Percentiles rank a stretch among this genome's conserved stretches.
Evolutionary conservation across 2,888 invertebrate species (phyloP).

Genomic region (Andricus quercusramuli): DNA sequence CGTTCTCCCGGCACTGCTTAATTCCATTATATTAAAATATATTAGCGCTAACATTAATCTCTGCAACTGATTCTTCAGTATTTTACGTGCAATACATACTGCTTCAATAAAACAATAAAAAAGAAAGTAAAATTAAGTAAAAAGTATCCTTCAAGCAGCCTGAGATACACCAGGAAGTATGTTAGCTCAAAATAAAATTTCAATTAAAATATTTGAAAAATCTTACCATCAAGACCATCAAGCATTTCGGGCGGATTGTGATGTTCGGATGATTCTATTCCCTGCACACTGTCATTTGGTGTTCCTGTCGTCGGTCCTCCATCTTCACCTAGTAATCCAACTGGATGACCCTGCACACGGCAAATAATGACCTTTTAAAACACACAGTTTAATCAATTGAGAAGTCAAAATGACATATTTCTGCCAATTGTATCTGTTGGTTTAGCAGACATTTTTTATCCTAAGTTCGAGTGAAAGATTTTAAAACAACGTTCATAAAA

Average conservation of each 20-base stretch:
- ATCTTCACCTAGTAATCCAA: conserved; percentile 74
- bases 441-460: not conserved
- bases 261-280: conserved; percentile 75
- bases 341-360: conserved; percentile 72
- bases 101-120: too few species aligned
- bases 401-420: conserved; percentile 1
- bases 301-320: conserved; percentile 72
- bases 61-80: not conserved
- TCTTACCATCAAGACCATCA: conserved; percentile 79
- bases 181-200: conserved; percentile 63
- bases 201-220: conserved; percentile 59
- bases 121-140: not conserved
- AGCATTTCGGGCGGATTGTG: conserved; percentile 77
- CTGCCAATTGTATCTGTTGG: not conserved
- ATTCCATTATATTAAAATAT: not conserved
- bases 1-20: conserved; percentile 27
- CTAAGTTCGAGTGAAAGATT: not conserved
- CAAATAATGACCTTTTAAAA: conserved; percentile 47
- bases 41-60: not conserved
- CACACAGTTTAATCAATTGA: not conserved
- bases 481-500: not conserved
- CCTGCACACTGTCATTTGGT: conserved; percentile 73
- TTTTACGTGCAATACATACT: not conserved
- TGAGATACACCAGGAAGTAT: conserved; percentile 55
- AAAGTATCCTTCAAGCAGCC: not conserved